Base-by-base conservation (phyloP, 2,113 vertebrate species). In the Scartelaos histophorus region DNA sequence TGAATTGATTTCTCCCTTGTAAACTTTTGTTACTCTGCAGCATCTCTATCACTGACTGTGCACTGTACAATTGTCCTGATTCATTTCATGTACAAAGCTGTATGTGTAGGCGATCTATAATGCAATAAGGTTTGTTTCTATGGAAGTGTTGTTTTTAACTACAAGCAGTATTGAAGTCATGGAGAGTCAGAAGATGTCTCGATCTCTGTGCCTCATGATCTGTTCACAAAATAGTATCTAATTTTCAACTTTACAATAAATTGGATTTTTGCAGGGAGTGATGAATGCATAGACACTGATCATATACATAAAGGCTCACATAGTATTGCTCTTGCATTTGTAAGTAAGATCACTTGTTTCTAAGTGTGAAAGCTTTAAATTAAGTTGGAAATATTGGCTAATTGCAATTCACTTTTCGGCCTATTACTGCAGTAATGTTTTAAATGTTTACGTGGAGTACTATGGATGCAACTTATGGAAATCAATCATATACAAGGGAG, bases 161-260 rank as follows among this genome's bases (percentile, higher is more conserved):
- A 61, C 7, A 56, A 45, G 51, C 47, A 21, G 10, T 19, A 49
- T 66, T 66, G 19, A 58, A 1, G 56, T 15, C 4, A 58, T 6
- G 69, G 74, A 51, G 64, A 71, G 66, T 45, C 56, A 80, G 78
- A 76, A 75, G 70, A n/a, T 78, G 66, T 56, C n/a, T 56, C 54
- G 19, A 71, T 80, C 70, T 75, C 80, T 68, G 70, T 67, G 86
- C 79, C 83, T 85, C 73, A 86, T 75, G 75, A 80, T 66, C 49
- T 13, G 58, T 51, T 76, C 66, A 82, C 64, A 82, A 13, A 21
- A 54, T 70, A 70, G 61, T 66, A 73, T 79, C 75, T 82, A 66
- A 79, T 85, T 75, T 74, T 68, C 61, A 79, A 46, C 75, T 16
- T 43, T 53, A 76, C 57, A 78, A 22, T 70, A 70, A 49, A 74